Conservation (phyloP, 1,140 invertebrate species). For the Brachionus koreanus region DNA sequence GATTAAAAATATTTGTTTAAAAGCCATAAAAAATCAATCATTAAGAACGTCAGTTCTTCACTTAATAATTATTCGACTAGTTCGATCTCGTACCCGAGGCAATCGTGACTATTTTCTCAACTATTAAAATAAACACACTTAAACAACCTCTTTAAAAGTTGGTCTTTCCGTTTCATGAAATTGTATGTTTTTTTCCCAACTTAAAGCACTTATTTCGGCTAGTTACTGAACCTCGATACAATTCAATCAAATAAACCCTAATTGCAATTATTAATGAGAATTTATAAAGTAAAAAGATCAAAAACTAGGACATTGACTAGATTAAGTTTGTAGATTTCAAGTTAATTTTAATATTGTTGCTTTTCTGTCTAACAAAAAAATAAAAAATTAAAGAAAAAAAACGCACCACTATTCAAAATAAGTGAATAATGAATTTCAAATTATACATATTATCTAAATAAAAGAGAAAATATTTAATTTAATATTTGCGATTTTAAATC, state of each 20-base stretch:
- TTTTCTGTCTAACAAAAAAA: slow-evolving; percentile 33
- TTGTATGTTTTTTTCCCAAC: background rate
- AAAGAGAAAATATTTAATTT: background rate
- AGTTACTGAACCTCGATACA: background rate
- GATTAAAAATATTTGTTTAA: background rate
- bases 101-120: background rate
- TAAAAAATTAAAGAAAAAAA: slow-evolving; percentile 24
- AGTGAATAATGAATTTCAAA: slow-evolving; percentile 12
- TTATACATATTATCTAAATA: background rate
- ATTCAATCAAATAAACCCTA: background rate
- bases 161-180: background rate
- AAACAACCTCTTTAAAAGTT: background rate
- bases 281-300: slow-evolving; percentile 25
- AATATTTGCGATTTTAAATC: background rate
- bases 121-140: background rate
- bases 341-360: background rate
- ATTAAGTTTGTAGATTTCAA: slow-evolving; percentile 12
- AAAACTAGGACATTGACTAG: slow-evolving; percentile 42
- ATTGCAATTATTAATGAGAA: slow-evolving; percentile 6
- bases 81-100: background rate
- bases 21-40: background rate
- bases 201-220: background rate
- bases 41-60: background rate
- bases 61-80: background rate
- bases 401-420: slow-evolving; percentile 31